Evolutionary conservation across 1,140 invertebrate species (phyloP), one percentile per base, ranked within the genome.

Genomic region (Macrobrachium rosenbergii): DNA sequence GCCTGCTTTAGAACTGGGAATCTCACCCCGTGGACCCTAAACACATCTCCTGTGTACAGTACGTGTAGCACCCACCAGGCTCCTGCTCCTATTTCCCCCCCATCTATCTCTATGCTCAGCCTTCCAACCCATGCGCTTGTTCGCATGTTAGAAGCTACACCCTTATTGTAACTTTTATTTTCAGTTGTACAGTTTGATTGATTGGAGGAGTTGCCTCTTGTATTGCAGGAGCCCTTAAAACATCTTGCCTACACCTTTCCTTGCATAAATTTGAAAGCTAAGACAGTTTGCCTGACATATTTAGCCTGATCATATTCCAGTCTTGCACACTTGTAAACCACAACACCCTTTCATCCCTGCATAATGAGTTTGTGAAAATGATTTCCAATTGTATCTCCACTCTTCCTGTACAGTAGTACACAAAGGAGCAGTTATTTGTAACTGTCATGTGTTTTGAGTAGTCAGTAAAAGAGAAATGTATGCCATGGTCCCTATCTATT

Each of bases 51-150:
- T 78, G 73, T 84, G 83, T 84, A 84, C 83, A 84, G 83, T 84
- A 84, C 83, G 83, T 84, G 83, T 84, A 84, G 83, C 83, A 84
- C 83, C 82, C 83, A 84, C 83, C 83, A 84, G 83, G 75, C 83
- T 84, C 83, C 83, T 84, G 73, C 83, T 64, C 59, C 60, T 62
- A 17, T 43, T 23, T 43, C 14, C 21, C 23, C 69, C 69, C 21
- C 69, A 16, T 43, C 52, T 52, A 52, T 52, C 75, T 75, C 73
- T 63, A 62, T 84, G 83, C 75, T 84, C 69, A 84, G 73, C 83
- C 52, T 77, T 77, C 28, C 76, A 75, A 77, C 83, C 83, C 83
- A 84, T 78, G 83, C 83, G 83, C 83, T 84, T 84, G 75, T 77
- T 84, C 83, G 83, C 83, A 84, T 78, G 83, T 84, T 59, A 67